Base-by-base conservation (phyloP, 2,888 invertebrate genomes). In the Nomada flava region DNA sequence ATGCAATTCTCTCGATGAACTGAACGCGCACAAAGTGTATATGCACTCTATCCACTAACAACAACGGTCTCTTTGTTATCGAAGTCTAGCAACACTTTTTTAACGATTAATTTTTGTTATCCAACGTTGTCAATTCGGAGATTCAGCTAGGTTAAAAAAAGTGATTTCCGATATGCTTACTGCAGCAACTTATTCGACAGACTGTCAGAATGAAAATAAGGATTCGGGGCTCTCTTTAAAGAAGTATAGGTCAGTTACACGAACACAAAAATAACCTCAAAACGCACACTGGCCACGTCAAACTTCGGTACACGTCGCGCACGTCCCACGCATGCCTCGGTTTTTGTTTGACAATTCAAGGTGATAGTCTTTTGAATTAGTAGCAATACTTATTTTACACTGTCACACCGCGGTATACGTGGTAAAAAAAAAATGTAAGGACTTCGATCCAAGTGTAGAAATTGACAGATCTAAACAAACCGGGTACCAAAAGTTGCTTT, bases 251-350 rank as follows among this genome's bases (percentile, higher is more conserved):
- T 91, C 91, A 91, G 91, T 91, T 89, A 90, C 89, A 88, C 85
- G 79, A 65, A 82, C 83, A 88, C 88, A 77, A 77, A 91, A 91
- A 91, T 91, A 91, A 91, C 91, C 91, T 91, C 91, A 90, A 91
- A 91, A 90, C 82, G 86, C 82, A 78, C 82, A 84, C 82, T 71
- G 78, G 79, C 80, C 86, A 85, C 89, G 87, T 88, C 84, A 89
- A 86, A 84, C 80, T 79, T 73, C 53, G 15, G 57, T 82, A 79
- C 79, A 74, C 79, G 59, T 64, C 85, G 82, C 67, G 79, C 80
- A 82, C 79, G 63, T 74, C 82, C 71, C 70, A 88, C 82, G 79
- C 86, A 67, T 67, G 80, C 79, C 62, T 68, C 63, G 26, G 23
- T 53, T 84, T 78, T 73, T 59, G 42, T 71, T 80, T 76, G 86